Evolutionary conservation across 2,888 invertebrate genomes (phyloP), one percentile per base, ranked within the genome.

Genomic region (Platycheirus albimanus): DNA sequence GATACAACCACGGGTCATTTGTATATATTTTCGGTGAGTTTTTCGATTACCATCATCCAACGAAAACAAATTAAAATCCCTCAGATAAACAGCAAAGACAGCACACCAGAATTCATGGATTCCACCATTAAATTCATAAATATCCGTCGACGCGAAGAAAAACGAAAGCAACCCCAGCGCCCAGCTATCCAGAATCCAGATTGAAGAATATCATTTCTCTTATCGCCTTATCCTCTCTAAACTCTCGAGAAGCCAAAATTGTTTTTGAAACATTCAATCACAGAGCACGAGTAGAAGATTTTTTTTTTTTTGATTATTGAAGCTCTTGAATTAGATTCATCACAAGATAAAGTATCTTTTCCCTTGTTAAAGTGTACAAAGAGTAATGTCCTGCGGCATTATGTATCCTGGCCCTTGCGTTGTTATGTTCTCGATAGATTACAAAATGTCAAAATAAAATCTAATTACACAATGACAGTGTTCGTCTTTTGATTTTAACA

Each of bases 251-350:
- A 83, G 72, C 67, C 54, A 72, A 69, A 83, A 78, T 83, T 83
- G 77, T 83, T 78, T 83, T 74, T 20, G 56, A 74, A 69, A 78
- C 67, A 83, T 83, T 74, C 72, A 76, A 76, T 81, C 77, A 76
- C 58, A 45, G 45, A 30, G n/a, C n/a, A n/a, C n/a, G n/a, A n/a
- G n/a, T n/a, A n/a, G 30, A 11, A 43, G 43, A 45, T 61, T 36
- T 28, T 72, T 58, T 49, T 19, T 61, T 36, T 49, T 17, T 10
- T 24, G 63, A 38, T 20, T 41, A 13, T 15, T 19, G n/a, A n/a
- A n/a, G n/a, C 75, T 45, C 38, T 66, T 47, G 43, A 77, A 77
- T 76, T 67, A 66, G 56, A 20, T 52, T 63, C 72, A 20, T 66
- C 54, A 71, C 61, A 45, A 67, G 54, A 30, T 54, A 64, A 58